phyloP scores from a whole-genome alignment of 2,113 vertebrate species.

The Siniperca chuatsi region DNA sequence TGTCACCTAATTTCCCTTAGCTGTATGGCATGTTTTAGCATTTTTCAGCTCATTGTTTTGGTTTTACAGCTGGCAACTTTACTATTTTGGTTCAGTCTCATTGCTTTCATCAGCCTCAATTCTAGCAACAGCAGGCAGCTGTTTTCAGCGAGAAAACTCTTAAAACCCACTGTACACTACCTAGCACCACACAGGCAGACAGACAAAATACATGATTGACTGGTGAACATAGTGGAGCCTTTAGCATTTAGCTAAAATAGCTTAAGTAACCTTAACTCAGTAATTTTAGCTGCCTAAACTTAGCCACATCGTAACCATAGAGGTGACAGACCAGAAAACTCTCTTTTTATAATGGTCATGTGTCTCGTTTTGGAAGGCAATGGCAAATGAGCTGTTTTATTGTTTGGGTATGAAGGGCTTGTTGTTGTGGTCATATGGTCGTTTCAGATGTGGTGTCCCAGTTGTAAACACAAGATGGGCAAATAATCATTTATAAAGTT shows the following conservation, averaged over 20 bases:
- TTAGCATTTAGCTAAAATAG: no score
- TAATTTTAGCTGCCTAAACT: not conserved
- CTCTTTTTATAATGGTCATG: not conserved
- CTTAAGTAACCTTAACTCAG: not conserved
- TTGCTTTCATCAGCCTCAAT: no score
- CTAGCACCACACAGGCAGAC: no score
- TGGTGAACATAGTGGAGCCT: no score
- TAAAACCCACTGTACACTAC: no score
- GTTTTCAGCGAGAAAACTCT: no score
- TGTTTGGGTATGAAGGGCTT: no score
- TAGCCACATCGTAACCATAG: not conserved
- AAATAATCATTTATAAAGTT: not conserved
- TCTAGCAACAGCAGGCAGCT: no score
- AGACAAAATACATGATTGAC: no score
- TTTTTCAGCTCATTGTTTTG: not conserved
- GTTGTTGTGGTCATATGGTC: no score
- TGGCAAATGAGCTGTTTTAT: not conserved
- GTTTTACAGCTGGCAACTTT: not conserved
- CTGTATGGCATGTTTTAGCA: not conserved
- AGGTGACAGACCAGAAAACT: not conserved
- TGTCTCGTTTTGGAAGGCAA: not conserved
- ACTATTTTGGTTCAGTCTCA: no score
- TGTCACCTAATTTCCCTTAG: not conserved
- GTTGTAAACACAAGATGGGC: not conserved
- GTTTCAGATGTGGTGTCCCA: not conserved